These are phyloP conservation scores for Pediacus dermestoides DNA, from an alignment of 2,888 invertebrate species.

Conservation along the genomic window DNA sequence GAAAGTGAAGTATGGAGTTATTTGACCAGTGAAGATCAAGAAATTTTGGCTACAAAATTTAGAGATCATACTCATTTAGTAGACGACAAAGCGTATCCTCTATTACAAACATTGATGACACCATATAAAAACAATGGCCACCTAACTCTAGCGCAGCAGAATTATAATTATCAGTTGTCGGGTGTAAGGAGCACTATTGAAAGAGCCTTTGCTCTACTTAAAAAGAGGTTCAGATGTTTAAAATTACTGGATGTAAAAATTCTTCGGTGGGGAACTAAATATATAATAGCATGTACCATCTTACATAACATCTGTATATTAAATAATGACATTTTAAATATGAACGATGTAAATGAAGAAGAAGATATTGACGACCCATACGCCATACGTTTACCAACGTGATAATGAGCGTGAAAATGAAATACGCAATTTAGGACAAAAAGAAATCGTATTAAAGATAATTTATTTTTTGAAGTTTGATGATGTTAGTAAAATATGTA, in stretches of 20 bases:
- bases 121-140: constrained; percentile 20
- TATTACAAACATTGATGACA: constrained; percentile 12
- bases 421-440: too few relatives aligned
- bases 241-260: background rate
- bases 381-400: too few relatives aligned
- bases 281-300: constrained; percentile 1
- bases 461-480: too few relatives aligned
- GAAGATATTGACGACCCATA: background rate
- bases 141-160: constrained; percentile 12
- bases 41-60: too few relatives aligned
- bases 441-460: too few relatives aligned
- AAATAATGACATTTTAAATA: background rate
- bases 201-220: too few relatives aligned
- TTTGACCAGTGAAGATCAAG: constrained; percentile 8
- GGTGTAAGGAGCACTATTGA: constrained; percentile 7
- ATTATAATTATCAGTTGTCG: constrained; percentile 17
- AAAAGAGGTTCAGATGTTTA: too few relatives aligned
- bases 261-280: background rate
- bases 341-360: background rate
- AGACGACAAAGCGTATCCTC: constrained; percentile 19
- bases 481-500: too few relatives aligned
- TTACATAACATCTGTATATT: background rate
- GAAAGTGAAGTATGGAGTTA: constrained; percentile 15
- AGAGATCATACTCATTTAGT: constrained; percentile 17
- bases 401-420: too few relatives aligned